phyloP scores from a whole-genome alignment of 2,888 invertebrate genomes.

The Euspilapteryx auroguttella region DNA sequence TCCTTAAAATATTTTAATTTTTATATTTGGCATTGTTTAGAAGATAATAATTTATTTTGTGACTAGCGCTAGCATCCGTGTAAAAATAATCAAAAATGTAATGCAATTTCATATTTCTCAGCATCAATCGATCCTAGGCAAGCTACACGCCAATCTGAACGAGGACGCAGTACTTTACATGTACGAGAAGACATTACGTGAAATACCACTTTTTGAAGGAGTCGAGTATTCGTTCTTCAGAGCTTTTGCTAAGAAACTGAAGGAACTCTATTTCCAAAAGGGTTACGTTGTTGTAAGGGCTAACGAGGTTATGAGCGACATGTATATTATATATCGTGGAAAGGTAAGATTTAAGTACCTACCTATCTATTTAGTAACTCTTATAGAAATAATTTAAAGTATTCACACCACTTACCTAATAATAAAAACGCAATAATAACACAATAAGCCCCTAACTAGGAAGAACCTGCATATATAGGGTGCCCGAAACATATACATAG shows the following conservation, averaged over 20 bases:
- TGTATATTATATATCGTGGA: slow-evolving; percentile 51
- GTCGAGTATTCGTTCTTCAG: slow-evolving; percentile 56
- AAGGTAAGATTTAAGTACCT: slow-evolving; percentile 31
- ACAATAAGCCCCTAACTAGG: too few species aligned
- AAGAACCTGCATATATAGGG: too few species aligned
- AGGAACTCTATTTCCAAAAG: slow-evolving; percentile 42
- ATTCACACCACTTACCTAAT: too few species aligned
- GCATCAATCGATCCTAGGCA: slow-evolving; percentile 48
- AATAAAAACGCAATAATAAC: too few species aligned
- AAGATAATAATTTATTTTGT: too few species aligned
- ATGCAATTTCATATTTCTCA: too few species aligned
- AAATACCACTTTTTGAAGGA: slow-evolving; percentile 55
- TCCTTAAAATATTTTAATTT: too few species aligned
- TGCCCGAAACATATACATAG: too few species aligned
- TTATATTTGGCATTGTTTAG: too few species aligned
- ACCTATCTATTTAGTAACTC: neutral
- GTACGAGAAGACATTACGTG: slow-evolving; percentile 53
- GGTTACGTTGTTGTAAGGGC: slow-evolving; percentile 42
- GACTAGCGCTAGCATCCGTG: too few species aligned
- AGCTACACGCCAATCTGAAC: slow-evolving; percentile 52
- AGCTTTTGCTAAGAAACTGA: slow-evolving; percentile 50
- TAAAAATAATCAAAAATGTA: too few species aligned
- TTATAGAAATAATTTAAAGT: too few species aligned
- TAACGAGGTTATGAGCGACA: slow-evolving; percentile 37
- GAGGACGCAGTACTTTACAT: slow-evolving; percentile 56